These are phyloP conservation scores for Steromphala cineraria DNA, from an alignment of 2,888 invertebrate genomes.

Conservation along the genomic window DNA sequence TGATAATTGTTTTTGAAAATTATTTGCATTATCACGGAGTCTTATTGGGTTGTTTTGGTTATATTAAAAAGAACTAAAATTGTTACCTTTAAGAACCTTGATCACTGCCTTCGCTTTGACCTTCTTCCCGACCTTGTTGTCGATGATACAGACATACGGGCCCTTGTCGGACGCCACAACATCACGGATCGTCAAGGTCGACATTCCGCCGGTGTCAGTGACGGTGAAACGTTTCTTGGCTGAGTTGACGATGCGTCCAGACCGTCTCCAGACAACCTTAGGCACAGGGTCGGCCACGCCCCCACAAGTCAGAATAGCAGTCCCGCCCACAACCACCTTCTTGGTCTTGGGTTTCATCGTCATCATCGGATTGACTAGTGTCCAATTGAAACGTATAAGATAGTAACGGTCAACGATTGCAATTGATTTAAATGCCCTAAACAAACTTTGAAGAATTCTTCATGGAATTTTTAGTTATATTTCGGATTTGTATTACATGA, in stretches of 20 bases:
- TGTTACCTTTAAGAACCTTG: neutral
- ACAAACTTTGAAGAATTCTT: too few species aligned
- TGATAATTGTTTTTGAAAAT: too few species aligned
- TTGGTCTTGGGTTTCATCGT: neutral
- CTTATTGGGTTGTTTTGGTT: too few species aligned
- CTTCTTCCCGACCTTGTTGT: conserved; percentile 18
- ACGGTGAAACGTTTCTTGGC: neutral
- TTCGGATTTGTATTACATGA: too few species aligned
- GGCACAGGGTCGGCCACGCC: conserved; percentile 12
- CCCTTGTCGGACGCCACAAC: neutral
- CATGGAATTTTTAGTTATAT: too few species aligned
- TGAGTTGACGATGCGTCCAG: neutral
- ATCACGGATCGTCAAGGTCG: neutral
- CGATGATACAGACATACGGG: conserved; percentile 9
- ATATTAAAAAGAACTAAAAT: too few species aligned
- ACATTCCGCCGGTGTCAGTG: neutral
- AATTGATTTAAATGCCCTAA: too few species aligned
- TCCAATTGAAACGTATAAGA: too few species aligned
- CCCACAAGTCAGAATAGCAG: neutral
- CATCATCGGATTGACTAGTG: neutral
- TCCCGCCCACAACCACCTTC: neutral
- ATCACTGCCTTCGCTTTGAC: neutral
- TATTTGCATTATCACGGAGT: too few species aligned
- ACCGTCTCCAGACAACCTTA: neutral
- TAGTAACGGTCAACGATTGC: too few species aligned